Evolutionary conservation across 2,888 invertebrate species (phyloP).

Genomic region (Lottia scabra): DNA sequence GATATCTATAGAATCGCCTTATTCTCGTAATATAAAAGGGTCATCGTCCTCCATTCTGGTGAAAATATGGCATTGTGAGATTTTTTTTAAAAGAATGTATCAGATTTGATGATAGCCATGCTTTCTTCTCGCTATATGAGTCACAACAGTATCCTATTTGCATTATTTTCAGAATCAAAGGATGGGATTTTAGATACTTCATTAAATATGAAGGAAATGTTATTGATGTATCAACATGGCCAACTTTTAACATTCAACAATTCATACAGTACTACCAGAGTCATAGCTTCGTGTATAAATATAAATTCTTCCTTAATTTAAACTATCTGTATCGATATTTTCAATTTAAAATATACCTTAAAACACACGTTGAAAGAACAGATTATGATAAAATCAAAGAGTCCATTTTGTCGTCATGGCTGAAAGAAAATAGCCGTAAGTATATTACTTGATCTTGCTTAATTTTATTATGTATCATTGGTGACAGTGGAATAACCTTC

Average conservation of each 20-base stretch:
- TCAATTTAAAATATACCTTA: neutral
- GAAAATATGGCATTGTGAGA: no score
- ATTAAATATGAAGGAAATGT: neutral
- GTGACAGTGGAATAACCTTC: no score
- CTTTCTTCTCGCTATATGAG: no score
- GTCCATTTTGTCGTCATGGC: neutral
- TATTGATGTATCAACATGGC: neutral
- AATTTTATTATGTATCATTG: no score
- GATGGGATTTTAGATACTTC: neutral
- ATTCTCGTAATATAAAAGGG: no score
- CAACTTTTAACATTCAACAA: neutral
- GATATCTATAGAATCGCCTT: neutral
- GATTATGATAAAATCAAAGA: neutral
- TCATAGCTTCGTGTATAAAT: neutral
- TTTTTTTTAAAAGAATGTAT: no score
- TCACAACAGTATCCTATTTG: no score
- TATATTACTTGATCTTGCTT: no score
- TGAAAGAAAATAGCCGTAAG: neutral
- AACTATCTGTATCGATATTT: neutral
- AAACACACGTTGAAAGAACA: neutral
- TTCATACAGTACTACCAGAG: neutral
- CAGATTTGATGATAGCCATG: no score
- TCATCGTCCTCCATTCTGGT: no score
- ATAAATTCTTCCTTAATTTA: neutral
- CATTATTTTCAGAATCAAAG: neutral